Base-by-base conservation (phyloP, 2,797 vertebrate genomes). In the Macropus fuliginosus region DNA sequence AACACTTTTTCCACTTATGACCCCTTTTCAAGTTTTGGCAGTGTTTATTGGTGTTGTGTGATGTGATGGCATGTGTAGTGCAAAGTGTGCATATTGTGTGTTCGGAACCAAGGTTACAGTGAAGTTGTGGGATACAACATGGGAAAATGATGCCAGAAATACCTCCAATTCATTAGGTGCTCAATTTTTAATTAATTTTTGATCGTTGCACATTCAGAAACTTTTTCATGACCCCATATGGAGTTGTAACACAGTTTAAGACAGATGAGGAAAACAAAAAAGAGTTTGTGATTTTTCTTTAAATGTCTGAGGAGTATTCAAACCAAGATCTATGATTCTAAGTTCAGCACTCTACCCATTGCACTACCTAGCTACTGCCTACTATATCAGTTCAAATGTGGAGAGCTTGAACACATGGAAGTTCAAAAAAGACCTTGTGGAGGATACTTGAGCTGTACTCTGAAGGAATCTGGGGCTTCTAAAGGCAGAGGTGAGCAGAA, bases 201-300 rank as follows among this genome's bases (percentile, higher is more conserved):
- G 8, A 24, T 57, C 8, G 10, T 57, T 28, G 56, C 8, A 9
- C 8, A 57, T 28, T 57, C 27, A 57, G 56, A 57, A 57, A 57
- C 27, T 6, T 57, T 28, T 57, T 57, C 56, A 28, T 8, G 56
- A 57, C 56, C 56, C 27, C 56, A 57, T 28, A 28, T 28, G 0
- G 27, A 8, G 8, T 57, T 13, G 13, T 5, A 57, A 3, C 56
- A 57, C 27, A 57, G 56, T 57, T 57, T 28, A 57, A 57, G 56
- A 57, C 91, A 97, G 52, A 92, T 55, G 31, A 96, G 29, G 18
- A 62, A 95, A 55, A 56, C 12, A 9, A 95, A 87, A 87, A 74
- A 74, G 16, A 87, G 74, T 6, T 74, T 40, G 2, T 74, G 40
- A 74, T 40, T 46, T 89, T 31, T 81, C 57, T 40, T 52, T 54